Percentiles rank a stretch among this genome's conserved stretches.
Evolutionary conservation across 2,797 vertebrate genomes (phyloP).

Genomic region (Sebastes kiyomatsui): DNA sequence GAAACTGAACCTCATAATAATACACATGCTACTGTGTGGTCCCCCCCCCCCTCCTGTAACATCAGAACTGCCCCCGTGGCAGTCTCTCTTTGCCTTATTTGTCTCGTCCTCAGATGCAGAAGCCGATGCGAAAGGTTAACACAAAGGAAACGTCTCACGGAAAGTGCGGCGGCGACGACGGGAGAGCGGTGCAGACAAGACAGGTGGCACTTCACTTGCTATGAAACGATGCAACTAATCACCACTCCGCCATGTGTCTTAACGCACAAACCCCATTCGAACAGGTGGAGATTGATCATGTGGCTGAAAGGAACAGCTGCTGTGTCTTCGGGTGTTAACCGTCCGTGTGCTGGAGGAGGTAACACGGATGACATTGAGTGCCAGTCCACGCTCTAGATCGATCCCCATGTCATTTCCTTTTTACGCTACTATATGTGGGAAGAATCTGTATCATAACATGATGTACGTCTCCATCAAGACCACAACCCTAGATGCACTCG

Average conservation of each 20-base stretch:
- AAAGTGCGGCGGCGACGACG: slow-evolving; percentile 5
- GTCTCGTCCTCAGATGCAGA: slow-evolving; percentile 60
- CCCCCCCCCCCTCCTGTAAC: slow-evolving; percentile 30
- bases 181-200: slow-evolving; percentile 29
- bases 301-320: slow-evolving; percentile 67
- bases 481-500: neutral
- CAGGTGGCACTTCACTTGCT: slow-evolving; percentile 66
- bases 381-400: slow-evolving; percentile 4
- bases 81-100: slow-evolving; percentile 78
- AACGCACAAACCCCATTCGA: slow-evolving; percentile 54
- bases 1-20: slow-evolving; percentile 47
- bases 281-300: slow-evolving; percentile 63
- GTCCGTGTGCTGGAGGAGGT: slow-evolving; percentile 42
- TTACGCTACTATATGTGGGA: slow-evolving; percentile 16
- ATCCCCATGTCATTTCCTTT: slow-evolving; percentile 38
- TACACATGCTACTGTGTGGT: slow-evolving; percentile 40
- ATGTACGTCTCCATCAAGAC: slow-evolving; percentile 12
- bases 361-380: slow-evolving; percentile 41
- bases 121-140: slow-evolving; percentile 28
- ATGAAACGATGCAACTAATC: slow-evolving; percentile 73
- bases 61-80: slow-evolving; percentile 53
- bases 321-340: slow-evolving; percentile 42
- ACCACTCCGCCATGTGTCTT: slow-evolving; percentile 67
- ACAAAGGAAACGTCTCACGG: slow-evolving; percentile 26
- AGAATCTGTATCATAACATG: slow-evolving; percentile 3